These are phyloP conservation scores for Cairina moschata DNA, from an alignment of 2,113 vertebrate genomes.

Conservation along the genomic window DNA sequence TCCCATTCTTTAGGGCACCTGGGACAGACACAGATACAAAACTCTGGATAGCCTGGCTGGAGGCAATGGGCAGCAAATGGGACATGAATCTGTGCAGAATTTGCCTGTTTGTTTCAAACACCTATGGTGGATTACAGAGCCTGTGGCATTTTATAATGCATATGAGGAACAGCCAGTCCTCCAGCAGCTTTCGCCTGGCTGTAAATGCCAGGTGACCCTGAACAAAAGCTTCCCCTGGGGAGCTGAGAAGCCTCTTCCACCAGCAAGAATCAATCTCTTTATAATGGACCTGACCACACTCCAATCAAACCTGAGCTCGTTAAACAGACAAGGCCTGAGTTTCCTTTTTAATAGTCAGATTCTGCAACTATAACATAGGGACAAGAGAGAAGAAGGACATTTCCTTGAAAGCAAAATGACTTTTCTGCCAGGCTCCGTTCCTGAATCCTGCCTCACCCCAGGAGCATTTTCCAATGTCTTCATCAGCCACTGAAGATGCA, in stretches of 20 bases:
- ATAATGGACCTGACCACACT: not conserved
- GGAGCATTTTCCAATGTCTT: not conserved
- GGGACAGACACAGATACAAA: not conserved
- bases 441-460: not conserved
- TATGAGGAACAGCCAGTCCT: not conserved
- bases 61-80: rapidly evolving
- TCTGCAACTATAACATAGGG: not conserved
- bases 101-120: not conserved
- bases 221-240: not conserved
- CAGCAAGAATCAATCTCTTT: not conserved
- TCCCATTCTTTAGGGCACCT: not conserved
- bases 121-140: not conserved
- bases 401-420: not conserved
- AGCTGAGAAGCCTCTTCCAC: not conserved
- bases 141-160: not conserved
- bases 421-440: not conserved
- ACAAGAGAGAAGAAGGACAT: not conserved
- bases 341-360: not conserved
- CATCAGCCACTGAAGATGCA: not conserved
- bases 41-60: not conserved
- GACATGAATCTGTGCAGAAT: not conserved
- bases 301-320: not conserved
- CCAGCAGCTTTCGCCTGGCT: not conserved
- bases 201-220: not conserved
- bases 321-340: not conserved